These are phyloP conservation scores for Oxyscelio sp. DNA, from an alignment of 2,888 invertebrate genomes.

Conservation along the genomic window DNA sequence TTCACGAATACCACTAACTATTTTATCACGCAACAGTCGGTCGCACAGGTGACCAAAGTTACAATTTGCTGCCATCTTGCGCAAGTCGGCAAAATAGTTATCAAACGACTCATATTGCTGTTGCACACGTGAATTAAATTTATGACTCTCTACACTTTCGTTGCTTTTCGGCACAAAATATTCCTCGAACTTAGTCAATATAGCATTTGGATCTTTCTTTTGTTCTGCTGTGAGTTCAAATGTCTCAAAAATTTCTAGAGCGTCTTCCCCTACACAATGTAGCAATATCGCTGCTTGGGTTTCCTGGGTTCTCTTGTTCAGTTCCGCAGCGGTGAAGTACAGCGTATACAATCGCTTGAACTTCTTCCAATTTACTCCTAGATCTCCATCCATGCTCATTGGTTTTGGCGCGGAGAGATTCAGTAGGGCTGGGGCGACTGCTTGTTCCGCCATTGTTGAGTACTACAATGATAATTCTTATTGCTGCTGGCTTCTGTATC, in stretches of 20 bases:
- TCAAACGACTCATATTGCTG: conserved; percentile 56
- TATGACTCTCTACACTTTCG: conserved; percentile 70
- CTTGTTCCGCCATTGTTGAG: too few relatives aligned
- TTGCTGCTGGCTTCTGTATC: too few relatives aligned
- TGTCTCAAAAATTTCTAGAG: too few relatives aligned
- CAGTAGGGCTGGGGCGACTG: too few relatives aligned
- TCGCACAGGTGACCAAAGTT: conserved; percentile 63
- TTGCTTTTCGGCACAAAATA: conserved; percentile 9
- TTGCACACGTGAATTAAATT: conserved; percentile 30
- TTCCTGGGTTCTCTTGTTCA: background rate
- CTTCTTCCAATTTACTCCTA: conserved; percentile 67
- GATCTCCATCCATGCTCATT: conserved; percentile 69
- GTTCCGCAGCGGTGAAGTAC: background rate
- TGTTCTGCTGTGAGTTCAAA: conserved; percentile 33
- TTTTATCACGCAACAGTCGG: conserved; percentile 62
- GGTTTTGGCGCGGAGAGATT: conserved; percentile 46
- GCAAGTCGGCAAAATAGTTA: conserved; percentile 56
- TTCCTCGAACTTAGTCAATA: conserved; percentile 23
- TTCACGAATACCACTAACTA: conserved; percentile 67
- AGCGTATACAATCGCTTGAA: conserved; percentile 20
- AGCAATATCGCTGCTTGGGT: background rate
- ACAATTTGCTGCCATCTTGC: conserved; percentile 56
- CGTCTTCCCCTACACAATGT: too few relatives aligned
- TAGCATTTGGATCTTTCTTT: background rate
- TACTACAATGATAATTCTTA: too few relatives aligned